Percentiles rank a stretch among this genome's conserved stretches.
phyloP scores from a whole-genome alignment of 92 coral and sea anemone species.

The Scolanthus callimorphus region DNA sequence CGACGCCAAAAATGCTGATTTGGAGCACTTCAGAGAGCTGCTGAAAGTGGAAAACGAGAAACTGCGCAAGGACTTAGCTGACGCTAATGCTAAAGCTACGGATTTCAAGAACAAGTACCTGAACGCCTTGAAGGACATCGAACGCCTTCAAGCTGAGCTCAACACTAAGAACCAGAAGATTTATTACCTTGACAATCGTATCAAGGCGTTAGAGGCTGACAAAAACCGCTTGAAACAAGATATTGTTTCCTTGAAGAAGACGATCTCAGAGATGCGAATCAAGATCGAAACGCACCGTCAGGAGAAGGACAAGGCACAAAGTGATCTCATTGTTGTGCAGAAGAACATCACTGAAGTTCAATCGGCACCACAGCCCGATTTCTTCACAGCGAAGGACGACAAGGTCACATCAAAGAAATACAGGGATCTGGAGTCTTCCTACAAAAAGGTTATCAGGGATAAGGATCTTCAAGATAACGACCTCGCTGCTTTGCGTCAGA shows the following conservation, averaged over 20 bases:
- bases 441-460: constrained; percentile 72
- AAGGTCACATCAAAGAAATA: constrained; percentile 64
- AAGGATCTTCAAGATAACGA: constrained; percentile 60
- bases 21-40: constrained; percentile 71
- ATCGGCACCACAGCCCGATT: constrained; percentile 70
- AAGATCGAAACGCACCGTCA: constrained; percentile 80
- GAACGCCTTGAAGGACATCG: constrained; percentile 68
- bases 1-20: constrained; percentile 77
- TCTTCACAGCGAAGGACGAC: constrained; percentile 59
- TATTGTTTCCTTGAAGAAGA: constrained; percentile 57
- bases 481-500: constrained; percentile 37
- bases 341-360: constrained; percentile 64
- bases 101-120: constrained; percentile 88
- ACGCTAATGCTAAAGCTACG: constrained; percentile 80
- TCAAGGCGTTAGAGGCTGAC: constrained; percentile 59
- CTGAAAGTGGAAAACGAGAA: constrained; percentile 86
- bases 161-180: constrained; percentile 75
- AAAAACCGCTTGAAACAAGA: constrained; percentile 61
- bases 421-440: constrained; percentile 82
- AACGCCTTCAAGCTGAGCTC: constrained; percentile 63
- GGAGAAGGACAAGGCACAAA: constrained; percentile 49
- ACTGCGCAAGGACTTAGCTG: constrained; percentile 72
- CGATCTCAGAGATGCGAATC: constrained; percentile 68
- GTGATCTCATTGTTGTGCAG: constrained; percentile 62
- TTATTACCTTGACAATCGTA: constrained; percentile 66